These are phyloP conservation scores for Lamprotornis superbus DNA, from an alignment of 2,113 vertebrate species.

Conservation along the genomic window DNA sequence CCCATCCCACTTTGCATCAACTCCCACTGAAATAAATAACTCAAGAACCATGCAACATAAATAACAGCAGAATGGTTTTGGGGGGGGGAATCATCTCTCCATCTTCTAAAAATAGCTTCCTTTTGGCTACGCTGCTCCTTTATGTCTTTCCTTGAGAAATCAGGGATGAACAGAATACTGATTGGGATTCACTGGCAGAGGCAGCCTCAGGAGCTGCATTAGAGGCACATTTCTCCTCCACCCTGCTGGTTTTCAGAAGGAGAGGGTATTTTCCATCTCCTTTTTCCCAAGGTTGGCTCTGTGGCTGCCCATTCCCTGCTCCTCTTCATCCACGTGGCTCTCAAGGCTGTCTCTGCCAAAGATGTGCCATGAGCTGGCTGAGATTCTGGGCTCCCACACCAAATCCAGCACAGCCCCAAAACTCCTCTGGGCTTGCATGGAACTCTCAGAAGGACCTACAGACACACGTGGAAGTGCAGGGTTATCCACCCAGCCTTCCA, in stretches of 20 bases:
- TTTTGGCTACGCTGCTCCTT: conserved; percentile 39
- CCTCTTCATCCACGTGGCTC: neutral
- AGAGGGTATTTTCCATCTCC: neutral
- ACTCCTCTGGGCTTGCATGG: neutral
- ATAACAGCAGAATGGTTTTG: conserved; percentile 31
- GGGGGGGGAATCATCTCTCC: neutral
- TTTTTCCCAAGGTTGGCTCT: neutral
- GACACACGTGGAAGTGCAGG: rapidly evolving
- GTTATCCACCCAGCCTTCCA: neutral
- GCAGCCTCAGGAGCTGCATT: neutral
- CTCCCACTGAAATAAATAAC: conserved; percentile 48
- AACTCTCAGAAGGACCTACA: neutral
- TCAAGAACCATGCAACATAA: conserved; percentile 10
- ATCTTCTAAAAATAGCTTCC: conserved; percentile 48
- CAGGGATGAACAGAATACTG: conserved; percentile 6
- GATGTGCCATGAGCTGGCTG: rapidly evolving
- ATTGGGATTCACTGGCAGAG: neutral
- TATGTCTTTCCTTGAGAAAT: conserved; percentile 48
- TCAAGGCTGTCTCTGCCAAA: neutral
- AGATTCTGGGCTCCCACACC: neutral
- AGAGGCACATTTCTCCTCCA: neutral
- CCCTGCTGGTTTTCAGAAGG: neutral
- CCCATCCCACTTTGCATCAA: conserved; percentile 6
- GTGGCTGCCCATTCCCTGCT: neutral
- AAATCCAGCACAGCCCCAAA: neutral